A percentile compares a stretch with the other conserved stretches of the same genome.
These are phyloP conservation scores for Craniophora ligustri DNA, from an alignment of 2,888 invertebrate genomes.

Conservation along the genomic window DNA sequence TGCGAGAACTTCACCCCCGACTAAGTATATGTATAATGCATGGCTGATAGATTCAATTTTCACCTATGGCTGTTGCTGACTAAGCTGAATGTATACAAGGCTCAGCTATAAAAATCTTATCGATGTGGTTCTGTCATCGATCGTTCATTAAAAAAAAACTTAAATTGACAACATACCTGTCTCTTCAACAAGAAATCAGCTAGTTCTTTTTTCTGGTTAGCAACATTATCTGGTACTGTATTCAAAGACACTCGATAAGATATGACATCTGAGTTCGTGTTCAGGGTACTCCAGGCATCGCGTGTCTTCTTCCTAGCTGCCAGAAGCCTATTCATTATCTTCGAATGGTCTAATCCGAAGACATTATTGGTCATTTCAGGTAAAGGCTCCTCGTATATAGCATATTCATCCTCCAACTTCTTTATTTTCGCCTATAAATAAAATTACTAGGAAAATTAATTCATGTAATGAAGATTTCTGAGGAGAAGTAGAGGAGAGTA, in stretches of 20 bases:
- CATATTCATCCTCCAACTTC: slow-evolving; percentile 73
- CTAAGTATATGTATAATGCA: no score
- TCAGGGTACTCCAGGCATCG: slow-evolving; percentile 84
- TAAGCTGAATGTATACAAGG: no score
- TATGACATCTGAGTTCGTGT: slow-evolving; percentile 65
- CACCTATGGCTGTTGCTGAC: no score
- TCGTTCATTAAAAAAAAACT: no score
- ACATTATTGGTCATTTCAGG: slow-evolving; percentile 93
- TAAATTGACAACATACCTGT: slow-evolving; percentile 69
- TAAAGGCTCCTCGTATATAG: slow-evolving; percentile 78
- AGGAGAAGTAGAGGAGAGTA: no score
- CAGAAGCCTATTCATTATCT: slow-evolving; percentile 89
- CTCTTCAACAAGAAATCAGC: slow-evolving; percentile 87
- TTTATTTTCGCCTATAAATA: slow-evolving; percentile 77
- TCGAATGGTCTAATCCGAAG: slow-evolving; percentile 90
- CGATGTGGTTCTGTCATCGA: no score
- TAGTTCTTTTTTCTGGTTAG: slow-evolving; percentile 83
- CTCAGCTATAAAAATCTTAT: no score
- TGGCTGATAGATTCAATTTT: no score
- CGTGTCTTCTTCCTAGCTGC: slow-evolving; percentile 85
- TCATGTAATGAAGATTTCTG: no score
- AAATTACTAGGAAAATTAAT: not conserved
- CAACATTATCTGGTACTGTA: slow-evolving; percentile 55
- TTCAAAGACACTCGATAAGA: slow-evolving; percentile 66
- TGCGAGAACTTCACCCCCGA: no score